These are phyloP conservation scores for Mormyrus proboscirostris DNA, from an alignment of 2,797 vertebrate genomes.

Conservation along the genomic window DNA sequence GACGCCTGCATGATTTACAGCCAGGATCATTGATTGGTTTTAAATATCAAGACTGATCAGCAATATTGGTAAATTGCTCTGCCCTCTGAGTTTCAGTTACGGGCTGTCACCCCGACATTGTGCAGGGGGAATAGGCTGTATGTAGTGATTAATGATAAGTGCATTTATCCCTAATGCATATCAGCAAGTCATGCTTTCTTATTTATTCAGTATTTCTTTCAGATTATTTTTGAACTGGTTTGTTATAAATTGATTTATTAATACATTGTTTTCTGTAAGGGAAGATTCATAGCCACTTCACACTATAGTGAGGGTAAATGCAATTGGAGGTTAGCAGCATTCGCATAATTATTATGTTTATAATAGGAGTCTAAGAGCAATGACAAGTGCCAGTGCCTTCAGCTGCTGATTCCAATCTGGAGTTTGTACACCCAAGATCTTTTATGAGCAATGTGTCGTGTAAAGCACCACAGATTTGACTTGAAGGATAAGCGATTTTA, in stretches of 20 bases:
- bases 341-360: background rate
- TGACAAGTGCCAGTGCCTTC: background rate
- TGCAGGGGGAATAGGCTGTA: background rate
- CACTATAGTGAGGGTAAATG: background rate
- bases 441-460: background rate
- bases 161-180: background rate
- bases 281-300: background rate
- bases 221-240: background rate
- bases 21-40: background rate
- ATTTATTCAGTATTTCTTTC: background rate
- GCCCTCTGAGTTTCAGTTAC: background rate
- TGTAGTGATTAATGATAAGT: background rate
- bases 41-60: background rate
- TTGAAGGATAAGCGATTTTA: background rate
- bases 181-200: background rate
- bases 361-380: background rate
- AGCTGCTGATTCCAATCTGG: background rate
- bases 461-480: background rate
- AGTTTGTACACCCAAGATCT: background rate
- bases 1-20: background rate
- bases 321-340: background rate
- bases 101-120: background rate
- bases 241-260: background rate
- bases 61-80: background rate
- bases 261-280: background rate